phyloP scores from a whole-genome alignment of 2,888 invertebrate species.

The Aspidapion aeneum region DNA sequence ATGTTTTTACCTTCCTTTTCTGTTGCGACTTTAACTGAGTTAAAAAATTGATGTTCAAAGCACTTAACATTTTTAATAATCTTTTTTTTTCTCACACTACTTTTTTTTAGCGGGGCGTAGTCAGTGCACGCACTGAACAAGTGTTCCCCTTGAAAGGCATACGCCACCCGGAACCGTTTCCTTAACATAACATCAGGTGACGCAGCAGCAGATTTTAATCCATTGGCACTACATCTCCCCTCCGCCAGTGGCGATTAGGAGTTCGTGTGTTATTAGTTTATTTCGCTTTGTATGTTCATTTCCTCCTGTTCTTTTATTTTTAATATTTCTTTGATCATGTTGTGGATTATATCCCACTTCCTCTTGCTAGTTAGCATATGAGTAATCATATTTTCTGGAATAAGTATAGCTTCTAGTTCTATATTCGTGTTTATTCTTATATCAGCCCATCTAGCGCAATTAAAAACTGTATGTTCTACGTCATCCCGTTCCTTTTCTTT shows the following conservation, averaged over 20 bases:
- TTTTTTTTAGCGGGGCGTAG: neutral
- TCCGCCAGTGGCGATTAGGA: neutral
- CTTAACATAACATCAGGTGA: neutral
- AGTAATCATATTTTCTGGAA: neutral
- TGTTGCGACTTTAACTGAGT: too few species aligned
- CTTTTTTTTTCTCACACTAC: neutral
- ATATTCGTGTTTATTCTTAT: neutral
- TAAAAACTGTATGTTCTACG: neutral
- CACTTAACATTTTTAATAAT: too few species aligned
- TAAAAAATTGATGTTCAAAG: conserved; percentile 16
- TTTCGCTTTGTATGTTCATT: neutral
- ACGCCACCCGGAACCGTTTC: neutral
- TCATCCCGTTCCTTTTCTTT: too few species aligned
- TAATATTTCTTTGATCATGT: neutral
- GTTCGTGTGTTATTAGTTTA: neutral
- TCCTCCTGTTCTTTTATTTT: neutral
- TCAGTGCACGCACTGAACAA: neutral
- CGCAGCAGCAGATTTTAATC: neutral
- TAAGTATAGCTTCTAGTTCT: neutral
- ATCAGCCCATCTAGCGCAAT: neutral
- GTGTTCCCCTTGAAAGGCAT: neutral
- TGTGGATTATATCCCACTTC: neutral
- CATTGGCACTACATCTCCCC: neutral
- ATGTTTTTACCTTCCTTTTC: too few species aligned
- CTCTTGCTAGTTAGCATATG: neutral